Base-by-base conservation (phyloP, 2,797 vertebrate species). In the Melopsittacus undulatus region DNA sequence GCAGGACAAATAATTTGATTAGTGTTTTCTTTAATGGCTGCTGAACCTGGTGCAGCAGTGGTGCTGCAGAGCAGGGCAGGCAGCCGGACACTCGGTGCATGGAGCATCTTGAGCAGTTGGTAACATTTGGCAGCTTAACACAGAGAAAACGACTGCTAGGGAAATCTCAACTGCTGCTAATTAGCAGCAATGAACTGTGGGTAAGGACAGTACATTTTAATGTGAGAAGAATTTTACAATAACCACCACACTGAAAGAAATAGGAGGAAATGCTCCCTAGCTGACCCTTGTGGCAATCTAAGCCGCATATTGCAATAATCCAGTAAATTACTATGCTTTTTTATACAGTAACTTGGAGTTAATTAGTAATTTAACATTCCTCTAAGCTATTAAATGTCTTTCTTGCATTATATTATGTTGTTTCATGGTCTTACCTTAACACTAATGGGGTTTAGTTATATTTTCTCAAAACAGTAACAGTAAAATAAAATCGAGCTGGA, bases 321-420 rank as follows among this genome's bases (percentile, higher is more conserved):
- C 98, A 98, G 98, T 98, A 98, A 98, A 98, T 98, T 98, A 98
- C 97, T 97, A 96, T 93, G 97, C 97, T 98, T 98, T 98, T 98
- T 98, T 98, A 98, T 98, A 97, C 98, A 97, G 98, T 97, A 98
- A 98, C 97, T 98, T 97, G 97, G 97, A 98, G 98, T 98, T 98
- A 98, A 98, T 98, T 98, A 98, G 98, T 98, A 98, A 98, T 98
- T 98, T 98, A 98, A 98, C 98, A 98, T 98, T 98, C 98, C 95
- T 98, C 97, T 94, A 96, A 29, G 95, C 98, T 98, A 98, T 98
- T 98, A 98, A 98, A 98, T 98, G 98, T 98, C 98, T 98, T 98
- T 97, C 97, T 98, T 98, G 98, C 98, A 98, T 98, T 98, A 98
- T 98, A 98, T 98, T 98, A 98, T 98, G 97, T 98, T 98, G 98